Conservation (phyloP, 2,888 invertebrate species). For the Agrochola lota region DNA sequence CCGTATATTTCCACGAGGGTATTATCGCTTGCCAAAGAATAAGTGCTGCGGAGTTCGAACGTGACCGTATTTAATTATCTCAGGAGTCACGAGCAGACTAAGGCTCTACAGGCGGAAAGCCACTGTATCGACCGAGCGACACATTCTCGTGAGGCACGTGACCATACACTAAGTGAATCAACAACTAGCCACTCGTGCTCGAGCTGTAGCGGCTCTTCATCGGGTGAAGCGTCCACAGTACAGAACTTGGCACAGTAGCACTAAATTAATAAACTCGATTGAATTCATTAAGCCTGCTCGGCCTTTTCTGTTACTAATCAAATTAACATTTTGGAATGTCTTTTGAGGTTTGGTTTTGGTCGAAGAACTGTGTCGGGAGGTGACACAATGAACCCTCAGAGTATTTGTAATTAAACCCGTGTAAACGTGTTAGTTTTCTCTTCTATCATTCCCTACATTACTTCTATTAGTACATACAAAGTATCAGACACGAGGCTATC, state of each 20-base stretch:
- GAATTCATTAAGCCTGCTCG: not conserved
- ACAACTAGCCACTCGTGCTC: not conserved
- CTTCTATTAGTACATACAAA: no score
- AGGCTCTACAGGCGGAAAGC: not conserved
- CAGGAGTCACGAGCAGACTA: not conserved
- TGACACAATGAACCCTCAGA: not conserved
- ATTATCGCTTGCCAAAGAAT: not conserved
- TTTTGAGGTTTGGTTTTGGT: not conserved
- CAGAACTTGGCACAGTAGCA: not conserved
- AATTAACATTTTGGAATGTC: not conserved
- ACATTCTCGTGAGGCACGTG: not conserved
- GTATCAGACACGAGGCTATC: no score
- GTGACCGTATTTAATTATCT: conserved; percentile 20
- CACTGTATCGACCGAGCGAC: not conserved
- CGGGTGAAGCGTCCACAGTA: not conserved
- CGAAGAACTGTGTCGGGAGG: not conserved
- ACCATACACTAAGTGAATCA: no score
- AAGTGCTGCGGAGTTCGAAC: conserved; percentile 15
- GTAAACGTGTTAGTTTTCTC: not conserved
- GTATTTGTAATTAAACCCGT: not conserved
- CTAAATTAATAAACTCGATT: not conserved
- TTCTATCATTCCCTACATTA: not conserved
- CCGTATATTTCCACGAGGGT: not conserved
- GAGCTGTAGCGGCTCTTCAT: not conserved
- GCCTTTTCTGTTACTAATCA: not conserved